Conservation (phyloP, 2,113 vertebrate species). For the Lophius piscatorius region DNA sequence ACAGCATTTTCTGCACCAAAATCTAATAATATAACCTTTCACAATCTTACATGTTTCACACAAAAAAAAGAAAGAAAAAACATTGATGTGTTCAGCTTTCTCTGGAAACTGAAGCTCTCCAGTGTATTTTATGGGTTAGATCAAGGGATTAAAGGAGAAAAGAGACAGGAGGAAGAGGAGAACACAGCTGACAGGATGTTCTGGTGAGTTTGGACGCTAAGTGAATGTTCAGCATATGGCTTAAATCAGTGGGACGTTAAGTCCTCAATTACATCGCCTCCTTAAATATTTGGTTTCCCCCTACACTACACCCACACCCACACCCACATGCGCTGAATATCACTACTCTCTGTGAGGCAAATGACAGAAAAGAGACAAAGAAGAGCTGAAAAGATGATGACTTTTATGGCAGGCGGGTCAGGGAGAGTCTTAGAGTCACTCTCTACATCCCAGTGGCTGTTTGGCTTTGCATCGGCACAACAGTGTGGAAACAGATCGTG, state of each 20-base stretch:
- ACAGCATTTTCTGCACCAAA: too few relatives aligned
- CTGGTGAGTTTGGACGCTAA: conserved; percentile 47
- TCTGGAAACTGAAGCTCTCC: not conserved
- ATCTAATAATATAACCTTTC: too few relatives aligned
- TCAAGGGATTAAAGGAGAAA: not conserved
- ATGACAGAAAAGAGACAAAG: not conserved
- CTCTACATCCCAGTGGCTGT: conserved; percentile 8
- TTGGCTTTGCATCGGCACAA: conserved; percentile 32
- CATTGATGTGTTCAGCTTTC: too few relatives aligned
- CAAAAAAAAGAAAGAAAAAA: not conserved
- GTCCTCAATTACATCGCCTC: conserved; percentile 38
- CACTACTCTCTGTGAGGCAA: conserved; percentile 6
- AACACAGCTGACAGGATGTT: conserved; percentile 36
- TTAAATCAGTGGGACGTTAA: conserved; percentile 54
- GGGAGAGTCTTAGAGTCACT: conserved; percentile 14
- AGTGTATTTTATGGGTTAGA: not conserved
- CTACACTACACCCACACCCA: conserved; percentile 13
- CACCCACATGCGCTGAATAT: too few relatives aligned
- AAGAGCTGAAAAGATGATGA: conserved; percentile 2
- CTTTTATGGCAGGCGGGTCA: conserved; percentile 18
- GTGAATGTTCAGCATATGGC: conserved; percentile 43
- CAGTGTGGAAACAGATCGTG: conserved; percentile 35
- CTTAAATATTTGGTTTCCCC: conserved; percentile 53
- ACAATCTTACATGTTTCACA: too few relatives aligned
- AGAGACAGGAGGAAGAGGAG: conserved; percentile 35